Base-by-base conservation (phyloP, 2,113 vertebrate genomes). In the Alectura lathami region DNA sequence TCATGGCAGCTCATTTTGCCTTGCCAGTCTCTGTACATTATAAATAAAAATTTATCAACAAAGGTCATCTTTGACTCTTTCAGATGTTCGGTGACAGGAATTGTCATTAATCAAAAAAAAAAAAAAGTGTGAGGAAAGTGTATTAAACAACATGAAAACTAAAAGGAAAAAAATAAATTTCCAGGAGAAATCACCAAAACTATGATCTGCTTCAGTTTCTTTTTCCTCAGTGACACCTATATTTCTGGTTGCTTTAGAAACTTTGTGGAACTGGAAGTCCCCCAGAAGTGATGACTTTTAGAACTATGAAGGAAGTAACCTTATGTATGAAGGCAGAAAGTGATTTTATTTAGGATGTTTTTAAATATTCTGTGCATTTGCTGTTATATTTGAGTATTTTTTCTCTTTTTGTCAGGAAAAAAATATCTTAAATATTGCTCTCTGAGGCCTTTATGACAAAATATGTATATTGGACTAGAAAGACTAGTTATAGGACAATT, bases 31-130 rank as follows among this genome's bases (percentile, higher is more conserved):
- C 38, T 76, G 26, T 29, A 32, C 1, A 2, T 45, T 50, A 22
- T 74, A 86, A 82, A 75, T 43, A 36, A 23, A 90, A 94, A 80
- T 93, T 88, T 81, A 83, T 90, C 64, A 70, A 18, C 34, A 81
- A 74, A 95, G 50, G 64, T 86, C 10, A 64, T 94, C 73, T 63
- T 91, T 23, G 77, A 74, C 38, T 60, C 64, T 91, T 88, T 83
- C 0, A 0, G 12, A 34, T 70, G 3, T 63, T 95, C 54, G 48
- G 21, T 89, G 48, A 54, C 45, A 18, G 54, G n/a, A 60, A 83
- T 63, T 83, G 32, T 60, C 51, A 68, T 88, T 77, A 86, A 93
- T 91, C 63, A 57, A 13, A 13, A 57, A 50, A 20, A 66, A 85
- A 42, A 91, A 77, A 22, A 4, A 3, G 1, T 2, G 5, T 67